Conservation (phyloP, 2,113 vertebrate species). For the Abramis brama region DNA sequence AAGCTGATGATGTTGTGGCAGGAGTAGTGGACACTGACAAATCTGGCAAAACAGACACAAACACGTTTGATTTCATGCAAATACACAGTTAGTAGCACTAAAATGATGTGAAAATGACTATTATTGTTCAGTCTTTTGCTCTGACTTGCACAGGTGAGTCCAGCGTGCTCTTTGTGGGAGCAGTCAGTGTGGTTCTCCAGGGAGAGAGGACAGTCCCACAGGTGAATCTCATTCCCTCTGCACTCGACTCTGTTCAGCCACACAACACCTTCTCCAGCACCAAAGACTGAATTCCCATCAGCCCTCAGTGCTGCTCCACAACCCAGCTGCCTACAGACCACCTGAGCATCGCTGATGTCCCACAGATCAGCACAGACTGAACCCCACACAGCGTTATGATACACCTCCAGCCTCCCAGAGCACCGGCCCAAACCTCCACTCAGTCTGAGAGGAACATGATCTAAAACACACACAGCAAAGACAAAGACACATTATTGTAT, state of each 20-base stretch:
- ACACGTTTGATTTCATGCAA: accelerated
- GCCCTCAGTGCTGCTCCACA: constrained; percentile 53
- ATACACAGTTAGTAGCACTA: not conserved
- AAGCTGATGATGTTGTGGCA: too few species aligned
- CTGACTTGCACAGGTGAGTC: not conserved
- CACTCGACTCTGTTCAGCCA: constrained; percentile 40
- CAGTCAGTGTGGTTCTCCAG: too few species aligned
- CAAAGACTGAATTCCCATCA: constrained; percentile 46
- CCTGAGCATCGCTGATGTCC: constrained; percentile 52
- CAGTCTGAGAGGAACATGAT: constrained; percentile 1
- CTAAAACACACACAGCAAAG: not conserved
- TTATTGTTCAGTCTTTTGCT: not conserved
- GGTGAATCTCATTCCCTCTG: constrained; percentile 53
- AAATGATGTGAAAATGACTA: constrained; percentile 5
- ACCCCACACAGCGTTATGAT: constrained; percentile 28
- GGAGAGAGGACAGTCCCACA: too few species aligned
- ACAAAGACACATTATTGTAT: too few species aligned
- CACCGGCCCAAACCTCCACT: too few species aligned
- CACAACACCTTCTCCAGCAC: constrained; percentile 44
- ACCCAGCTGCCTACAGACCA: constrained; percentile 58
- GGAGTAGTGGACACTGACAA: not conserved
- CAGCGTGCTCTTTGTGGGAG: too few species aligned
- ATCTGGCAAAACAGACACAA: not conserved
- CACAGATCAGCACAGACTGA: constrained; percentile 54
- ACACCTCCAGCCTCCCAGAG: too few species aligned